Evolutionary conservation across 1,140 invertebrate species (phyloP).

Genomic region (Antheraea mylitta): DNA sequence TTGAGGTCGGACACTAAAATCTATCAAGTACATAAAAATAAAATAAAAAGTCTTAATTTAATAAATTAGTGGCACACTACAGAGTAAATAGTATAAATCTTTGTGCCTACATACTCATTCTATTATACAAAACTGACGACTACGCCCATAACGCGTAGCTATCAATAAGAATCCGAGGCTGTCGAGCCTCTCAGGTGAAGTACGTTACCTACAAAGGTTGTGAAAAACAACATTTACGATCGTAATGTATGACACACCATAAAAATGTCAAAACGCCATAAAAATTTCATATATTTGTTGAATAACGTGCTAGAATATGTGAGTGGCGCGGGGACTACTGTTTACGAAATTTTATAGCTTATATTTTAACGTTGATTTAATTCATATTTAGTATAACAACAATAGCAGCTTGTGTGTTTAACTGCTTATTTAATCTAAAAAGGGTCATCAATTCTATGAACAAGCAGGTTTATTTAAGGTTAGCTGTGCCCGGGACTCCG

Average conservation of each 20-base stretch:
- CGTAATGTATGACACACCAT: neutral
- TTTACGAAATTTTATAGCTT: neutral
- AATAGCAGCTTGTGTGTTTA: neutral
- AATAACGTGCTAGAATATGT: neutral
- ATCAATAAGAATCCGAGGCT: neutral
- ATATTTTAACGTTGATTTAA: neutral
- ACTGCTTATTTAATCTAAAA: too few species aligned
- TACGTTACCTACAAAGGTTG: neutral
- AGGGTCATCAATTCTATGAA: too few species aligned
- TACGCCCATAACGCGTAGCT: neutral
- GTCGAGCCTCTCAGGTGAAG: neutral
- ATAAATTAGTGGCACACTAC: too few species aligned
- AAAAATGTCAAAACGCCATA: neutral
- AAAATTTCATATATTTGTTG: slow-evolving; percentile 5
- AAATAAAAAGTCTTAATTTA: too few species aligned
- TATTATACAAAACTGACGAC: neutral
- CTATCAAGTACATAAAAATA: too few species aligned
- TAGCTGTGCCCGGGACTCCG: too few species aligned
- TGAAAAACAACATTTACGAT: neutral
- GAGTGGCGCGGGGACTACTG: neutral
- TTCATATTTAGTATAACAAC: neutral
- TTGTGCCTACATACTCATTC: neutral
- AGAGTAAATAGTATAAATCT: too few species aligned
- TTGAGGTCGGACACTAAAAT: too few species aligned
- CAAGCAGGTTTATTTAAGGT: too few species aligned